Percentiles rank a stretch among this genome's conserved stretches.
These are phyloP conservation scores for Drosophila burlai DNA, from an alignment of 1,140 invertebrate genomes.

Conservation along the genomic window DNA sequence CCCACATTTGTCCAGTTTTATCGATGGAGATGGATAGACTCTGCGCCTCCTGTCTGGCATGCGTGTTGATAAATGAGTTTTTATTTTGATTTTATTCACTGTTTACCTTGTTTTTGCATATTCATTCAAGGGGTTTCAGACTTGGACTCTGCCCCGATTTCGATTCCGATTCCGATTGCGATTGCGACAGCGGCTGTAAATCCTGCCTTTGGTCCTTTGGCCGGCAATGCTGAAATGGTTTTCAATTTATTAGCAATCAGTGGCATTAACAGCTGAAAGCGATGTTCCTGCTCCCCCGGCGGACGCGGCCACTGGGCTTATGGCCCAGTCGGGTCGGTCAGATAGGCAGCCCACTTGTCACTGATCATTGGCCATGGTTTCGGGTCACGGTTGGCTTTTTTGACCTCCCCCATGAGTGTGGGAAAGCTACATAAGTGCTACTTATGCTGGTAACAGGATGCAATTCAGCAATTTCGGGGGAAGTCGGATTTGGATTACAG, in stretches of 20 bases:
- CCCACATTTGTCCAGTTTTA: conserved; percentile 38
- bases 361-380: conserved; percentile 6
- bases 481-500: background rate
- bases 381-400: too few species aligned
- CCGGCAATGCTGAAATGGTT: conserved; percentile 41
- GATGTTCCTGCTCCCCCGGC: conserved; percentile 11
- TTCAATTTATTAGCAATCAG: conserved; percentile 77
- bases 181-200: conserved; percentile 22
- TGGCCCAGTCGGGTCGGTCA: background rate
- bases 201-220: conserved; percentile 24
- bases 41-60: conserved; percentile 12
- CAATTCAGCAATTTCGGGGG: background rate
- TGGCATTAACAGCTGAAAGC: conserved; percentile 56
- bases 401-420: background rate
- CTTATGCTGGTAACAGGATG: background rate
- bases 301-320: conserved; percentile 18
- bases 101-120: conserved; percentile 71
- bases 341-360: conserved; percentile 30
- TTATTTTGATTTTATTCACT: conserved; percentile 81
- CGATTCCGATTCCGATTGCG: background rate
- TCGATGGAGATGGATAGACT: conserved; percentile 27
- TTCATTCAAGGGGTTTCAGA: conserved; percentile 25
- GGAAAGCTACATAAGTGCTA: conserved; percentile 1
- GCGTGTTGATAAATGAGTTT: conserved; percentile 78
- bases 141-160: conserved; percentile 2